Base-by-base conservation (phyloP, 2,888 invertebrate genomes). In the Agriopis marginaria region DNA sequence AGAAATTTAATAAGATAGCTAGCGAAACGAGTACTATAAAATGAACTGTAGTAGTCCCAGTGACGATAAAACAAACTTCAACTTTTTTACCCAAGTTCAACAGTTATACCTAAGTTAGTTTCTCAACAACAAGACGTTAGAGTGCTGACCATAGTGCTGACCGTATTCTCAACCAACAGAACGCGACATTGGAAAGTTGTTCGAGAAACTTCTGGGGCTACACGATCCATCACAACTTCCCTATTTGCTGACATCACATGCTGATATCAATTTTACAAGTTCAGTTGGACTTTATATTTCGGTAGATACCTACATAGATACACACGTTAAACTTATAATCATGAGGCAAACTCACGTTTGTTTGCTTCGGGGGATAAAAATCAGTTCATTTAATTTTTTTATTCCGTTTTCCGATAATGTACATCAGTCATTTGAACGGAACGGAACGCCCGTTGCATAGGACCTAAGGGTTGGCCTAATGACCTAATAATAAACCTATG, bases 171-270 rank as follows among this genome's bases (percentile, higher is more conserved):
- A 32, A 45, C 56, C 40, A 59, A 53, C 53, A 39, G 62, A 51
- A 17, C 47, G 56, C 45, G 58, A 68, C 58, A 68, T 40, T 12
- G 49, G 59, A 63, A 68, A 68, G 32, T 68, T 56, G 49, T 60
- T 61, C 32, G 49, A 62, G 64, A 65, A 69, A 64, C 64, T 69
- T 69, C 60, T 32, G 54, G 60, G 61, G 14, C 44, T 53, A 50
- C 61, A 61, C 64, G 60, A 65, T 65, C 68, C 55, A 50, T 65
- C 56, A 64, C 55, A 69, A 69, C 64, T 68, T 68, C 50, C 55
- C 68, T 61, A 69, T 69, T 69, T 44, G 61, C 64, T 64, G 54
- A 69, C 61, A 60, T 64, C 68, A 63, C 59, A 50, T 56, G 64
- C 53, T 68, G 32, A 40, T 68, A 53, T 54, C 63, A 63, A 63